Conservation (phyloP, 2,888 invertebrate genomes). For the Torymus tubicola region DNA sequence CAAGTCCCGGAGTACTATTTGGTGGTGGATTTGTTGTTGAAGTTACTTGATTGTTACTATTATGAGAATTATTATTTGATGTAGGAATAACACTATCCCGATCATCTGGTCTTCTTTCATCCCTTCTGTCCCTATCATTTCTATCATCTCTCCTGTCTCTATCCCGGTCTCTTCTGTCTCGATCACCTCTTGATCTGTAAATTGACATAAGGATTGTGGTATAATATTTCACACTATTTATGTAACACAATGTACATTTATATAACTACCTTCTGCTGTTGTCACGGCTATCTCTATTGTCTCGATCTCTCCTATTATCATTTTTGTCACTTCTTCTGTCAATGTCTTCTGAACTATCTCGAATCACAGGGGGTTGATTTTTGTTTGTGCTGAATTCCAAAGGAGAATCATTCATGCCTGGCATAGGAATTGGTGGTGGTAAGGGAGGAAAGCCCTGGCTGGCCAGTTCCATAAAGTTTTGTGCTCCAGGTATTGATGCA, state of each 20-base stretch:
- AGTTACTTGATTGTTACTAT: slow-evolving; percentile 70
- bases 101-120: slow-evolving; percentile 73
- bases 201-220: slow-evolving; percentile 8
- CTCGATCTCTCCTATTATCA: slow-evolving; percentile 74
- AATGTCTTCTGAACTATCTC: slow-evolving; percentile 70
- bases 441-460: slow-evolving; percentile 73
- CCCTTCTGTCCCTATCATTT: slow-evolving; percentile 69
- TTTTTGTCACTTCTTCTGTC: slow-evolving; percentile 72
- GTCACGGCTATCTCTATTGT: slow-evolving; percentile 73
- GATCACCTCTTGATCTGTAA: slow-evolving; percentile 69
- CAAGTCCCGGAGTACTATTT: slow-evolving; percentile 69
- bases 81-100: slow-evolving; percentile 66
- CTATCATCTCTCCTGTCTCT: slow-evolving; percentile 72
- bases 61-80: slow-evolving; percentile 72
- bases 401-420: slow-evolving; percentile 81
- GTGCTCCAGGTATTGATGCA: slow-evolving; percentile 70
- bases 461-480: slow-evolving; percentile 74
- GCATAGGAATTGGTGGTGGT: slow-evolving; percentile 72
- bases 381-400: slow-evolving; percentile 82
- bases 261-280: slow-evolving; percentile 71
- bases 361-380: slow-evolving; percentile 80
- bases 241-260: neutral
- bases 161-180: slow-evolving; percentile 77
- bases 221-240: too few species aligned
- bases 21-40: slow-evolving; percentile 66